Percentiles rank a stretch among this genome's conserved stretches.
phyloP scores from a whole-genome alignment of 2,888 invertebrate species.

The Aphidoletes aphidimyza region DNA sequence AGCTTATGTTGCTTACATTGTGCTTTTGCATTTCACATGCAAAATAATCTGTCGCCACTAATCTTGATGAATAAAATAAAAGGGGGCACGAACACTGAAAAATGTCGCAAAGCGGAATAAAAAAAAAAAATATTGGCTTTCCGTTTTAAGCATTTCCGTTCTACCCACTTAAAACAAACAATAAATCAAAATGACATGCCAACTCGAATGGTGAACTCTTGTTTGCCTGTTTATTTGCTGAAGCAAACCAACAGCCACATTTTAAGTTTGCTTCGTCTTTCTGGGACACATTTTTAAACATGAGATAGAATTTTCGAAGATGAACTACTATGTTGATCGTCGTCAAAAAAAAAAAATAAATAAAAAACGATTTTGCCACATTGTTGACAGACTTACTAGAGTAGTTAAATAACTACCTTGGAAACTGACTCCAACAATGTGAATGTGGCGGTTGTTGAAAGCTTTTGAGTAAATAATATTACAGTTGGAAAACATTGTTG shows the following conservation, averaged over 20 bases:
- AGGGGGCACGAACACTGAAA: background rate
- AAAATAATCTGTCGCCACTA: slow-evolving; percentile 13
- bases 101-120: background rate
- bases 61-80: slow-evolving; percentile 18
- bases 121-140: background rate
- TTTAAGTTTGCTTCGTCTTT: too few relatives aligned
- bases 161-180: background rate
- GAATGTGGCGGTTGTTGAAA: background rate
- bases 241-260: too few relatives aligned
- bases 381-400: too few relatives aligned
- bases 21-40: too few relatives aligned
- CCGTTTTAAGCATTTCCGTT: background rate
- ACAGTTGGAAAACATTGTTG: background rate
- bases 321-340: too few relatives aligned
- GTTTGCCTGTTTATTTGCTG: background rate
- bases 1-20: too few relatives aligned
- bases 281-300: too few relatives aligned
- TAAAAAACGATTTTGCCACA: too few relatives aligned
- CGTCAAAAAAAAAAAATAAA: too few relatives aligned
- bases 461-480: background rate
- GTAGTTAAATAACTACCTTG: too few relatives aligned
- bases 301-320: too few relatives aligned
- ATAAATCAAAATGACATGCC: background rate
- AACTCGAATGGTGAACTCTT: background rate
- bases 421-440: background rate